A percentile compares a stretch with the other conserved stretches of the same genome.
phyloP scores from a whole-genome alignment of 53 echinoderm and acorn worm species.

The Henricia sp. region DNA sequence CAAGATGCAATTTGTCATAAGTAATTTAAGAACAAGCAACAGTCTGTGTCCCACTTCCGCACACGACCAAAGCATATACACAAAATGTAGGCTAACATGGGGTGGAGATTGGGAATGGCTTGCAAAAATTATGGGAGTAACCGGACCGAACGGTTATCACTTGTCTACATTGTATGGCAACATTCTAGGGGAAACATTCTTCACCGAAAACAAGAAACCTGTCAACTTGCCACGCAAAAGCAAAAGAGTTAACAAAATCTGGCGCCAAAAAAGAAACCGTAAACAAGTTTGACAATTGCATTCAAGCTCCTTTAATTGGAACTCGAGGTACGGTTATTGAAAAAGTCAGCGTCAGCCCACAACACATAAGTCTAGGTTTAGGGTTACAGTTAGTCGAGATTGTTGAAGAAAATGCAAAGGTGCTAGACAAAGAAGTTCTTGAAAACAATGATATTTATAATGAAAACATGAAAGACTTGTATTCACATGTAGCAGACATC shows the following conservation, averaged over 20 bases:
- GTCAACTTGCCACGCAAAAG: too few species aligned
- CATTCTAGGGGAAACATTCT: too few species aligned
- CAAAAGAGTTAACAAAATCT: too few species aligned
- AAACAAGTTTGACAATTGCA: conserved; percentile 1
- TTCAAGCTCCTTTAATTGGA: background rate
- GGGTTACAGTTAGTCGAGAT: background rate
- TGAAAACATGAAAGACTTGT: background rate
- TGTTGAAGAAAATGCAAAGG: background rate
- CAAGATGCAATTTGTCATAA: too few species aligned
- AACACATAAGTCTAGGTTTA: conserved; percentile 1
- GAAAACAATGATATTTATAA: background rate
- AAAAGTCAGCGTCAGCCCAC: background rate
- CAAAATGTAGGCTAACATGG: too few species aligned
- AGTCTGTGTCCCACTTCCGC: background rate
- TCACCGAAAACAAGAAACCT: too few species aligned
- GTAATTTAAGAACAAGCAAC: background rate
- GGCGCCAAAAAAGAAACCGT: background rate
- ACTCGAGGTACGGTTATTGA: background rate
- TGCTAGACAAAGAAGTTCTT: background rate
- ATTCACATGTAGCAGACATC: background rate
- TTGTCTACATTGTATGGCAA: too few species aligned
- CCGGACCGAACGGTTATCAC: too few species aligned
- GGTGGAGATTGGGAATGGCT: too few species aligned
- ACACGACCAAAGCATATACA: background rate
- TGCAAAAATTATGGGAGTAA: too few species aligned